phyloP scores from a whole-genome alignment of 2,113 vertebrate genomes.

The Psettodes erumei region DNA sequence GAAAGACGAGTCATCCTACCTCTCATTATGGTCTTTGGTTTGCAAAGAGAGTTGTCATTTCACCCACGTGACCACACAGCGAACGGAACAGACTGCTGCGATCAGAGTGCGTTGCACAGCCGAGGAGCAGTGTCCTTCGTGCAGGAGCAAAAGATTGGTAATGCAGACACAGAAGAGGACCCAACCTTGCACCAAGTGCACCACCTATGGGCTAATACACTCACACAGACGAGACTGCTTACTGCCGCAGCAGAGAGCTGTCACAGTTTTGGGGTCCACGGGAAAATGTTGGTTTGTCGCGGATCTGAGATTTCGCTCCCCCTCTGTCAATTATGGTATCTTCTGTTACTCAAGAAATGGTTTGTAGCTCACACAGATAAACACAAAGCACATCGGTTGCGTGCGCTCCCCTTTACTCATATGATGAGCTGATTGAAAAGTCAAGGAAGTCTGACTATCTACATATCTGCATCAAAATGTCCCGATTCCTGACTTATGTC shows the following conservation, averaged over 20 bases:
- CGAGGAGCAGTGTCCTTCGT: slow-evolving; percentile 39
- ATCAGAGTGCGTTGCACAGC: slow-evolving; percentile 29
- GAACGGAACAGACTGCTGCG: slow-evolving; percentile 2
- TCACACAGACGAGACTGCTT: slow-evolving; percentile 17
- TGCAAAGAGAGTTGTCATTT: slow-evolving; percentile 60
- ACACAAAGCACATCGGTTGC: slow-evolving; percentile 32
- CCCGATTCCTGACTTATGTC: slow-evolving; percentile 41
- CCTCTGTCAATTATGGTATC: slow-evolving; percentile 4
- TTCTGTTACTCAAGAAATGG: slow-evolving; percentile 25
- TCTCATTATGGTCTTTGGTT: slow-evolving; percentile 73
- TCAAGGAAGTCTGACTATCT: slow-evolving; percentile 34
- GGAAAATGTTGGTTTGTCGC: slow-evolving; percentile 7
- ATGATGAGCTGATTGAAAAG: slow-evolving; percentile 18
- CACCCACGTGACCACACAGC: slow-evolving; percentile 21
- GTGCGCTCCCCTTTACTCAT: slow-evolving; percentile 17
- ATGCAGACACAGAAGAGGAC: slow-evolving; percentile 31
- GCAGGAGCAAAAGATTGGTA: slow-evolving; percentile 15
- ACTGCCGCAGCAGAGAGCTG: slow-evolving; percentile 21
- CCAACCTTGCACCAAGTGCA: slow-evolving; percentile 43
- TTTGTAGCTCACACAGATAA: slow-evolving; percentile 25
- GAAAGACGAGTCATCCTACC: slow-evolving; percentile 75
- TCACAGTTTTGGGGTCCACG: slow-evolving; percentile 16
- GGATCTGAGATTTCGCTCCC: background rate
- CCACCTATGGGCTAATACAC: slow-evolving; percentile 30
- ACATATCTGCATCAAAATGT: slow-evolving; percentile 40